These are phyloP conservation scores for Bellardia pandia DNA, from an alignment of 2,888 invertebrate genomes.

Conservation along the genomic window DNA sequence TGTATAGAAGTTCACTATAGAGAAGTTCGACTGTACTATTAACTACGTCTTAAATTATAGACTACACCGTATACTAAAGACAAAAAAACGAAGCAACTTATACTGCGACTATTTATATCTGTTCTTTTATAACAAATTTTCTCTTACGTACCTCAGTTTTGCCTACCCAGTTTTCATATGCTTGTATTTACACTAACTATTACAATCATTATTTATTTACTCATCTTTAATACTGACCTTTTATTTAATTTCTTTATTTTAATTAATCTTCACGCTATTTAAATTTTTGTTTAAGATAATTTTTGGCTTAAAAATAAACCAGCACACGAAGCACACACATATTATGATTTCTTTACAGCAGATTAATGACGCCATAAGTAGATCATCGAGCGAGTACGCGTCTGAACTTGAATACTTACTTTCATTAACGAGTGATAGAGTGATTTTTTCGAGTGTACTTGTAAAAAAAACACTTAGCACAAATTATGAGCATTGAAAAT, in stretches of 20 bases:
- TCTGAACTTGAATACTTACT: slow-evolving; percentile 42
- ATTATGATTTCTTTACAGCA: background rate
- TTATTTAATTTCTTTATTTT: slow-evolving; percentile 7
- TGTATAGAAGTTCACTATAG: no score
- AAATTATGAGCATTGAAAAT: slow-evolving; percentile 24
- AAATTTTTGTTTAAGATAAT: background rate
- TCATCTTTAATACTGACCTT: slow-evolving; percentile 14
- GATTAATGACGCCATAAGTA: slow-evolving; percentile 4
- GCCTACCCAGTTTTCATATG: background rate
- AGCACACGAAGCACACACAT: background rate
- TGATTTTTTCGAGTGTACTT: slow-evolving; percentile 13
- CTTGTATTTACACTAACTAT: slow-evolving; percentile 6
- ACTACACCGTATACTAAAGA: no score
- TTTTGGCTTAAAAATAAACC: slow-evolving; percentile 10
- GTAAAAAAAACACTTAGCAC: slow-evolving; percentile 12
- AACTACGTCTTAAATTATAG: no score
- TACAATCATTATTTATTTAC: slow-evolving; percentile 4
- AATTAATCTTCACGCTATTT: background rate
- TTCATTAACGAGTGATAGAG: slow-evolving; percentile 8
- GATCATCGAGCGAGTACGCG: slow-evolving; percentile 31
- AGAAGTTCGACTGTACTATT: no score
- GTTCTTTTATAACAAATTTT: background rate
- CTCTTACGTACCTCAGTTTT: background rate
- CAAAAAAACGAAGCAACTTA: no score
- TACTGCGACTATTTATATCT: no score